phyloP scores from a whole-genome alignment of 2,797 vertebrate species.

The Iguana delicatissima region DNA sequence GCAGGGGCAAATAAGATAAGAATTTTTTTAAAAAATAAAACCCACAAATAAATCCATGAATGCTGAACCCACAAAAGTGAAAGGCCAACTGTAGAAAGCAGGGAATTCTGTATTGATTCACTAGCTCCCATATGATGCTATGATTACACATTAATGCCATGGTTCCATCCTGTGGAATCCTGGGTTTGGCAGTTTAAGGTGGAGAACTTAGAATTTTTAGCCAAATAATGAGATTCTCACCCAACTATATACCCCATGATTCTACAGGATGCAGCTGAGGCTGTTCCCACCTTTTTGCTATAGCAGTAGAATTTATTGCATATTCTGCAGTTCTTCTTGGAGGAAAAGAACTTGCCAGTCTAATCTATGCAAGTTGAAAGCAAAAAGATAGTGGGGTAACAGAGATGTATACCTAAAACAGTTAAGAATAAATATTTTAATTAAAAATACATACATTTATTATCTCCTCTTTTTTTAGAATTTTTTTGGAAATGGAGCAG shows the following conservation, averaged over 20 bases:
- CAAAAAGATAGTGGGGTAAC: not conserved
- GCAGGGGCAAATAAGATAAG: too few relatives aligned
- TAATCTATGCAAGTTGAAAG: not conserved
- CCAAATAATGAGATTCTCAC: too few relatives aligned
- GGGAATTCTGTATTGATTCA: not conserved
- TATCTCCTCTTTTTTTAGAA: conserved; percentile 38
- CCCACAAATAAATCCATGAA: too few relatives aligned
- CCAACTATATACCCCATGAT: too few relatives aligned
- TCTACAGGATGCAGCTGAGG: too few relatives aligned
- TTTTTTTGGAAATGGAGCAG: conserved; percentile 1
- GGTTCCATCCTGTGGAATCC: too few relatives aligned
- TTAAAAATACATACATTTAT: not conserved
- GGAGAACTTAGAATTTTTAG: too few relatives aligned
- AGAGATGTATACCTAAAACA: not conserved
- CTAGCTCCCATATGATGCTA: too few relatives aligned
- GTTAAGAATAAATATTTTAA: not conserved
- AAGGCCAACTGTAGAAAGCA: not conserved
- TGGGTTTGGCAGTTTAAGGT: too few relatives aligned
- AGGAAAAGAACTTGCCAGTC: not conserved
- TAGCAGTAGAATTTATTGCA: not conserved
- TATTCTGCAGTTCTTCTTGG: not conserved
- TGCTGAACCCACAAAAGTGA: too few relatives aligned
- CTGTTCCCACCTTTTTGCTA: not conserved
- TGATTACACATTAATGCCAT: too few relatives aligned
- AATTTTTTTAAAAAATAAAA: too few relatives aligned